Conservation (phyloP, 1,140 invertebrate genomes). For the Notospermus geniculatus region DNA sequence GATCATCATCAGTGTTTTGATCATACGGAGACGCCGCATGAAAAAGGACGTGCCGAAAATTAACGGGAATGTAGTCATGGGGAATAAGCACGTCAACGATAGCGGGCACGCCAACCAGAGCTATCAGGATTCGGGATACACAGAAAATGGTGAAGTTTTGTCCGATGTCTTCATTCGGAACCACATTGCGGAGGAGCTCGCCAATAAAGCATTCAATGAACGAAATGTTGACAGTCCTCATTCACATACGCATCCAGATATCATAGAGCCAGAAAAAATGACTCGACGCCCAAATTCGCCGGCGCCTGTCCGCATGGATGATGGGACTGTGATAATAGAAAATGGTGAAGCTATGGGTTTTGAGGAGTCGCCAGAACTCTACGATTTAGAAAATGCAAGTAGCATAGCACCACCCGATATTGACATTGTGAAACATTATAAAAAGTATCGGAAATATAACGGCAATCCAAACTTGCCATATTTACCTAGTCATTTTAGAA, state of each 20-base stretch:
- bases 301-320: constrained; percentile 43
- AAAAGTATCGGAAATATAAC: constrained; percentile 79
- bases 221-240: constrained; percentile 62
- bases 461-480: constrained; percentile 36
- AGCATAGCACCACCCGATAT: constrained; percentile 96
- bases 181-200: constrained; percentile 62
- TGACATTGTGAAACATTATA: constrained; percentile 95
- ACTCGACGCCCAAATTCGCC: constrained; percentile 69
- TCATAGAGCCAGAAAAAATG: constrained; percentile 85
- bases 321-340: constrained; percentile 53
- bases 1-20: constrained; percentile 85
- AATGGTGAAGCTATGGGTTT: constrained; percentile 63
- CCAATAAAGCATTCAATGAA: constrained; percentile 79
- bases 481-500: constrained; percentile 11
- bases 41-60: constrained; percentile 70
- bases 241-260: constrained; percentile 73
- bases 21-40: constrained; percentile 80
- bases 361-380: constrained; percentile 85
- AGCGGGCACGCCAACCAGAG: constrained; percentile 21
- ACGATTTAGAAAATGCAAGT: constrained; percentile 94
- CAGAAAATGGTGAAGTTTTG: constrained; percentile 37
- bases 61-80: constrained; percentile 36
- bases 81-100: constrained; percentile 27
- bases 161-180: constrained; percentile 48
- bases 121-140: constrained; percentile 48